phyloP scores from a whole-genome alignment of 2,888 invertebrate species.

The Drosophila monieri region DNA sequence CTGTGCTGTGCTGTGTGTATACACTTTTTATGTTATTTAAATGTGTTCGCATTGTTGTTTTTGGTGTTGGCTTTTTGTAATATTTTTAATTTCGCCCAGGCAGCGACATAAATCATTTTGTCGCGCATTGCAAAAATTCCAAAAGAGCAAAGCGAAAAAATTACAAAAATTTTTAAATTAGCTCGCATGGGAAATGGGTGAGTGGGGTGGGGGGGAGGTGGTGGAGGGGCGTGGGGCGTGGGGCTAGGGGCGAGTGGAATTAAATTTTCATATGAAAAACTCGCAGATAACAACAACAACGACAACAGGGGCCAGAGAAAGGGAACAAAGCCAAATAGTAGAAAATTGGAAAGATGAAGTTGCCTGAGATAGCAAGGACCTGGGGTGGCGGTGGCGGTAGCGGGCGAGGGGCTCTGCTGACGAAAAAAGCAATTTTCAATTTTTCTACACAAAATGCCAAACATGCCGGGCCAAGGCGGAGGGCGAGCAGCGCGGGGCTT shows the following conservation, averaged over 20 bases:
- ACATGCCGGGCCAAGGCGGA: conserved; percentile 39
- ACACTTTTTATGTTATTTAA: conserved; percentile 70
- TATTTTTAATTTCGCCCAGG: conserved; percentile 79
- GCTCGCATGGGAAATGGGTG: conserved; percentile 62
- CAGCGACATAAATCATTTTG: conserved; percentile 83
- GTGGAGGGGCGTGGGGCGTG: conserved; percentile 36
- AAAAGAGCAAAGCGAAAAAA: conserved; percentile 79
- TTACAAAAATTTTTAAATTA: conserved; percentile 81
- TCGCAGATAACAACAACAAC: conserved; percentile 45
- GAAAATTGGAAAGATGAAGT: conserved; percentile 81
- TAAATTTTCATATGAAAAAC: conserved; percentile 76
- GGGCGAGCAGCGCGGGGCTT: conserved; percentile 7
- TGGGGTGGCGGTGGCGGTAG: conserved; percentile 1
- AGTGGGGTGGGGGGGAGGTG: background rate
- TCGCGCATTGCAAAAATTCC: conserved; percentile 82
- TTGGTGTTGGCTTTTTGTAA: conserved; percentile 63
- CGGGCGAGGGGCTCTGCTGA: conserved; percentile 19
- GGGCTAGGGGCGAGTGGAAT: conserved; percentile 57
- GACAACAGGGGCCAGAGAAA: conserved; percentile 18
- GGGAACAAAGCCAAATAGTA: conserved; percentile 75
- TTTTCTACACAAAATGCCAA: conserved; percentile 75
- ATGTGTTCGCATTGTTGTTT: conserved; percentile 69
- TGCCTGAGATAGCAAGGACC: conserved; percentile 63
- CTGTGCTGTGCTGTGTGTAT: conserved; percentile 4
- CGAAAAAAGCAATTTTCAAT: conserved; percentile 79